Percentiles rank a stretch among this genome's conserved stretches.
Evolutionary conservation across 2,888 invertebrate species (phyloP).

Genomic region (Eilema sororculum): DNA sequence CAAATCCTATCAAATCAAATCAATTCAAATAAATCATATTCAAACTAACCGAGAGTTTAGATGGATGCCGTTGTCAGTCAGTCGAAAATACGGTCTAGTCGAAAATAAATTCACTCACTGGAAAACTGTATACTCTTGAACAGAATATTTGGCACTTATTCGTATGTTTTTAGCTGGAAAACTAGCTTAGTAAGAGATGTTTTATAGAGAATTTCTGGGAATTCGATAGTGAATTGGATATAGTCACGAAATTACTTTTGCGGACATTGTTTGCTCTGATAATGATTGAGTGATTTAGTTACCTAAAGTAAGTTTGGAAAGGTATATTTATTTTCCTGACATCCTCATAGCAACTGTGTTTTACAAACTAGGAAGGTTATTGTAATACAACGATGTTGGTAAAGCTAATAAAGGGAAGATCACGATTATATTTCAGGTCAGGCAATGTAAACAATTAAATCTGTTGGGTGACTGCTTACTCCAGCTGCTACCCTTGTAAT

Average conservation of each 20-base stretch:
- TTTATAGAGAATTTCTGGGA: slow-evolving; percentile 18
- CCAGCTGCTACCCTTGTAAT: slow-evolving; percentile 45
- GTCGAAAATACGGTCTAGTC: not conserved
- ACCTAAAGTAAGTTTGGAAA: not conserved
- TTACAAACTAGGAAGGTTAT: not conserved
- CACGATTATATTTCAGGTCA: slow-evolving; percentile 48
- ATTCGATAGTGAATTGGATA: slow-evolving; percentile 6
- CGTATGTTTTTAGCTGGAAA: slow-evolving; percentile 21
- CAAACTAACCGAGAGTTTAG: slow-evolving; percentile 19
- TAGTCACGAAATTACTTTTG: not conserved
- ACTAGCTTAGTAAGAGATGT: slow-evolving; percentile 33
- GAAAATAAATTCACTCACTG: slow-evolving; percentile 20
- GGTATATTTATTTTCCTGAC: not conserved
- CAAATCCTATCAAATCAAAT: too few species aligned
- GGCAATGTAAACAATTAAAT: slow-evolving; percentile 53
- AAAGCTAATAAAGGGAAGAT: slow-evolving; percentile 46
- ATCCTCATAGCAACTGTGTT: not conserved
- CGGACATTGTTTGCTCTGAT: slow-evolving; percentile 14
- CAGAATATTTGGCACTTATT: slow-evolving; percentile 25
- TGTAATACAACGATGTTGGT: slow-evolving; percentile 34
- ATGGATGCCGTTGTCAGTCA: slow-evolving; percentile 19
- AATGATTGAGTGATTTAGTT: not conserved
- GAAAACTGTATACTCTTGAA: slow-evolving; percentile 22
- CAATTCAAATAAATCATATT: too few species aligned
- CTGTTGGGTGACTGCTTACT: slow-evolving; percentile 40